Evolutionary conservation across 2,888 invertebrate genomes (phyloP).

Genomic region (Andrena bicolor): DNA sequence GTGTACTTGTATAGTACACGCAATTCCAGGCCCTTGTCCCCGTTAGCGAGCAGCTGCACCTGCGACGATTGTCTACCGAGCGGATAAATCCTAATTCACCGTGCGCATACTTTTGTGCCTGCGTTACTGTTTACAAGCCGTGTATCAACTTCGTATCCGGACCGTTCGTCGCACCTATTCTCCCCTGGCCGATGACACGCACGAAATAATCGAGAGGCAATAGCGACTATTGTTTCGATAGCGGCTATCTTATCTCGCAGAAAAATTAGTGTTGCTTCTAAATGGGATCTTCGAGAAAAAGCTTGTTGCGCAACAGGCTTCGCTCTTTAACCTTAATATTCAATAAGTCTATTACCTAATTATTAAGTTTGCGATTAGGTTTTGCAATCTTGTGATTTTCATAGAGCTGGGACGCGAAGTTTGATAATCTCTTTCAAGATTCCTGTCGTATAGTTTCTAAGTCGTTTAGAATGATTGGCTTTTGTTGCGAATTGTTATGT

Average conservation of each 20-base stretch:
- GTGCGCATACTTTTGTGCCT: conserved; percentile 45
- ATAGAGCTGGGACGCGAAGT: no score
- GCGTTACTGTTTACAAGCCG: conserved; percentile 31
- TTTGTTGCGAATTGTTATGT: background rate
- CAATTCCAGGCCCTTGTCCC: conserved; percentile 64
- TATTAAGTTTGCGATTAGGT: no score
- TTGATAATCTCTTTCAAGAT: no score
- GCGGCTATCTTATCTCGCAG: conserved; percentile 17
- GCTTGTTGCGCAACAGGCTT: no score
- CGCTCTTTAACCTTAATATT: no score
- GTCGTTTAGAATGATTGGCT: no score
- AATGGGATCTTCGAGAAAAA: no score
- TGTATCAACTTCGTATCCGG: conserved; percentile 32
- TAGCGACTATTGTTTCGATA: background rate
- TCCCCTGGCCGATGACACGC: background rate
- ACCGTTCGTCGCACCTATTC: conserved; percentile 24
- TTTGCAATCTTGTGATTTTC: no score
- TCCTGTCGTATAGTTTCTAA: no score
- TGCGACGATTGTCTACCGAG: conserved; percentile 64
- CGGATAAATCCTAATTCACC: conserved; percentile 64
- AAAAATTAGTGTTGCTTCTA: background rate
- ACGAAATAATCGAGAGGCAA: background rate
- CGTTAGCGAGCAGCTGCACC: conserved; percentile 68
- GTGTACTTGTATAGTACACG: conserved; percentile 43
- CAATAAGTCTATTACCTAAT: no score